A percentile compares a stretch with the other conserved stretches of the same genome.
These are phyloP conservation scores for Notarius quadriscutis DNA, from an alignment of 2,113 vertebrate genomes.

Conservation along the genomic window DNA sequence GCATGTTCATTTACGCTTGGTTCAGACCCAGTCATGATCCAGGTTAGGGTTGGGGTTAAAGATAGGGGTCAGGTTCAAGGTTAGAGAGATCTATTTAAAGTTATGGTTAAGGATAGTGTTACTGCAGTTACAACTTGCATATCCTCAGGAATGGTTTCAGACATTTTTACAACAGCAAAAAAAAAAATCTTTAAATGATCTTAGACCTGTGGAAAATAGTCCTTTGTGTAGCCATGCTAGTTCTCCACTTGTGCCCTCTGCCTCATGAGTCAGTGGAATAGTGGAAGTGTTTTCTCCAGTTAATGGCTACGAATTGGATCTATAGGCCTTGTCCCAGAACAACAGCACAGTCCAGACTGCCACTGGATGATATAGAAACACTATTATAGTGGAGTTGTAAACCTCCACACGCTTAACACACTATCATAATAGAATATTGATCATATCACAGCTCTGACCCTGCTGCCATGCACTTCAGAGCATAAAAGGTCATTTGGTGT, in stretches of 20 bases:
- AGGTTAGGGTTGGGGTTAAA: constrained; percentile 4
- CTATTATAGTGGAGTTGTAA: constrained; percentile 81
- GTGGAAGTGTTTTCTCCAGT: constrained; percentile 36
- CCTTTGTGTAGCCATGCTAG: constrained; percentile 11
- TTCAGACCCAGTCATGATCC: constrained; percentile 8
- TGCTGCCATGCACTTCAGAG: constrained; percentile 81
- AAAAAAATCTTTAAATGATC: constrained; percentile 19
- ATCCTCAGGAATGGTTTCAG: constrained; percentile 11
- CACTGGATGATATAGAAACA: constrained; percentile 79
- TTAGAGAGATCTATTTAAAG: constrained; percentile 17
- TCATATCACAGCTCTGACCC: constrained; percentile 83
- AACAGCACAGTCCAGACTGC: constrained; percentile 61
- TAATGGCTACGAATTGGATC: constrained; percentile 38
- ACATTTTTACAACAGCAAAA: neutral
- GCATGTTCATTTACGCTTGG: constrained; percentile 2
- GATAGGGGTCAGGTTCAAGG: constrained; percentile 19
- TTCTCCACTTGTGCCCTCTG: constrained; percentile 28
- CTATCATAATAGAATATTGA: constrained; percentile 96
- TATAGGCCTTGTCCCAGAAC: constrained; percentile 41
- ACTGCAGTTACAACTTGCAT: constrained; percentile 24
- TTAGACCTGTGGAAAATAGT: constrained; percentile 15
- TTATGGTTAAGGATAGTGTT: constrained; percentile 20
- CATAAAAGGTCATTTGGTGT: constrained; percentile 85
- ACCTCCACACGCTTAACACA: constrained; percentile 78
- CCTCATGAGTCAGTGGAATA: neutral